Evolutionary conservation across 2,113 vertebrate species (phyloP), one percentile per base, ranked within the genome.

Genomic region (Phalacrocorax brasilianus): DNA sequence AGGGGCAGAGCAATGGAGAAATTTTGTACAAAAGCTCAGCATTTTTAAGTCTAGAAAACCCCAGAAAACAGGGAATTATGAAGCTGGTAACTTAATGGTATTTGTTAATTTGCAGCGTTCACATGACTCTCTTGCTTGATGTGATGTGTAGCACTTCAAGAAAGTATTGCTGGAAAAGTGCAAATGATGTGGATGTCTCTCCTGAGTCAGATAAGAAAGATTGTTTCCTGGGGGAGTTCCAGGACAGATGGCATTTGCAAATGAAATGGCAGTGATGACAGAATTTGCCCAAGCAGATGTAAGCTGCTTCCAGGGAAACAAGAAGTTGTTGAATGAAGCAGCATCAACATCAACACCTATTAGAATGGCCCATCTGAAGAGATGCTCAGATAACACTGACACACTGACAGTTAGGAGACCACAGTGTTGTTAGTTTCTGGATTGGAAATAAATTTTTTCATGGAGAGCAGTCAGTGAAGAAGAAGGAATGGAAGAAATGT

Each of bases 251-350:
- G 87, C 87, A 91, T 96, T 96, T 91, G 58, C 84, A 93, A 96
- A 96, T 93, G 85, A 95, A 96, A 96, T 79, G 74, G 81, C 53
- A 78, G 77, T 33, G 96, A 93, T 96, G 95, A 97, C 93, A 96
- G 96, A 91, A 94, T 79, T 96, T 96, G 66, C 77, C 53, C 66
- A 95, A 95, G 74, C 93, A 97, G 89, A 97, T 91, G 77, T 70
- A 94, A 91, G 62, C 62, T 88, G 89, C 85, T 97, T 96, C 93
- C 84, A 94, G 78, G 53, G 91, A 96, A 96, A 94, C 93, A 95
- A 95, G 89, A 62, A 93, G 94, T 70, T 94, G 95, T 88, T 97
- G 95, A 96, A 94, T 96, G 95, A 97, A 93, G 77, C 44, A 85
- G 91, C 40, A 94, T 91, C 87, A 89, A 76, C 70, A 92, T 95